Percentiles rank a stretch among this genome's conserved stretches.
phyloP scores from a whole-genome alignment of 2,797 vertebrate species.

The Cossypha niveicapilla region DNA sequence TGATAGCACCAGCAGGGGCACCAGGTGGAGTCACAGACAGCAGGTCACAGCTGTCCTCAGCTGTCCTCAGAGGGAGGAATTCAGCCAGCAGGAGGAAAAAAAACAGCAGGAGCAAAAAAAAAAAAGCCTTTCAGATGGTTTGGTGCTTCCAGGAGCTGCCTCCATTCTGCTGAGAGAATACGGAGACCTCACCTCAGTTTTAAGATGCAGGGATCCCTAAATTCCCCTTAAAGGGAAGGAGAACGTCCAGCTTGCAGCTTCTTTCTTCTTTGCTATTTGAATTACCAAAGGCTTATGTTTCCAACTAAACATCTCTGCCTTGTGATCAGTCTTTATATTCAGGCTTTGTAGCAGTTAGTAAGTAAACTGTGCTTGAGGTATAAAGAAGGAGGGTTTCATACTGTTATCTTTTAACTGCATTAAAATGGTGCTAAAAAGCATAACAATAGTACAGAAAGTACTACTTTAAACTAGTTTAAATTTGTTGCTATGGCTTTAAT shows the following conservation, averaged over 20 bases:
- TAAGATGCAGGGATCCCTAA: background rate
- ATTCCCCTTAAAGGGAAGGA: background rate
- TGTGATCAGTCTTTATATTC: background rate
- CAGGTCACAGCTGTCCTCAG: background rate
- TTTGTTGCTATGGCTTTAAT: background rate
- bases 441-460: background rate
- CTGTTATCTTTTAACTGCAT: background rate
- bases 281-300: background rate
- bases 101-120: background rate
- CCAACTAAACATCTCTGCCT: background rate
- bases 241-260: background rate
- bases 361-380: background rate
- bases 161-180: background rate
- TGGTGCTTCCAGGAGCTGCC: background rate
- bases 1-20: background rate
- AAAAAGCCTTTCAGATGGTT: background rate
- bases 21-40: background rate
- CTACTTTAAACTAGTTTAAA: background rate
- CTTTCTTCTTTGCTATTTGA: background rate
- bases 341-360: background rate
- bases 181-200: background rate
- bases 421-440: background rate
- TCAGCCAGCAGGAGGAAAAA: background rate
- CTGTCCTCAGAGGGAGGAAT: background rate
- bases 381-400: background rate